These are phyloP conservation scores for Polymixis lichenea DNA, from an alignment of 2,888 invertebrate genomes.

Conservation along the genomic window DNA sequence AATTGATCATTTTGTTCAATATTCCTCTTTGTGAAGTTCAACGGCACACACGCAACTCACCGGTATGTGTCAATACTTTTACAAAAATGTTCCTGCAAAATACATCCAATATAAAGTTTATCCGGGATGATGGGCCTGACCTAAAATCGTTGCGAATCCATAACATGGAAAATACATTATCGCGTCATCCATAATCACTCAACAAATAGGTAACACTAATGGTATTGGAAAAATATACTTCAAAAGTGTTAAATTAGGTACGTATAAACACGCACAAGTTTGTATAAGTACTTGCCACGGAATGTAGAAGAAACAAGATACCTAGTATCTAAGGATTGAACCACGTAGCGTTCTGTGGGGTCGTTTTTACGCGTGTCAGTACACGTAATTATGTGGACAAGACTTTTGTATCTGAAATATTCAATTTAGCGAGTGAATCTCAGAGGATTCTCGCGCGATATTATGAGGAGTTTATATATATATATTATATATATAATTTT, in stretches of 20 bases:
- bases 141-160: slow-evolving; percentile 1
- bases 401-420: neutral
- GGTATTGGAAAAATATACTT: neutral
- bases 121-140: neutral
- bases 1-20: neutral
- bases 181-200: slow-evolving; percentile 20
- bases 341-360: neutral
- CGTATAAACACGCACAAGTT: neutral
- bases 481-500: neutral
- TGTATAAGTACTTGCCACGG: neutral
- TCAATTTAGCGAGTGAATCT: neutral
- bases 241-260: neutral
- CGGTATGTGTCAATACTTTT: neutral
- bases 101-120: neutral
- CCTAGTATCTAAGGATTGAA: neutral
- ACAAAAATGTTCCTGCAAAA: neutral
- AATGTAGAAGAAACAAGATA: neutral
- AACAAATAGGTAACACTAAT: neutral
- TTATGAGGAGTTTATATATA: neutral
- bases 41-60: neutral
- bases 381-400: neutral
- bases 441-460: neutral
- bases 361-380: neutral
- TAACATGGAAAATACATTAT: slow-evolving; percentile 40
- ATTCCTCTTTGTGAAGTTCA: neutral